Base-by-base conservation (phyloP, 2,797 vertebrate species). In the Enteromius anoplus region DNA sequence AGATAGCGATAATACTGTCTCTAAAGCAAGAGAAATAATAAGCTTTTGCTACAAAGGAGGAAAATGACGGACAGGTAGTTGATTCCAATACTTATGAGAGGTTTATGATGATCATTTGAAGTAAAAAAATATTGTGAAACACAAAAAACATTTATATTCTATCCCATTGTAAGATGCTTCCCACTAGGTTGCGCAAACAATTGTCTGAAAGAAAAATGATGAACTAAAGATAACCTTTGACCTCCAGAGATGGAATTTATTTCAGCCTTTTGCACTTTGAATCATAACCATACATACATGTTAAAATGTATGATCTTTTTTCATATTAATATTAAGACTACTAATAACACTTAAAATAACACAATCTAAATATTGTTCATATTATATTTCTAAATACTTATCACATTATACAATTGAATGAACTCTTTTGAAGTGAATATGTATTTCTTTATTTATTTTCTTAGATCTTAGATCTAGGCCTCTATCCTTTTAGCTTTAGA, bases 1-100 rank as follows among this genome's bases (percentile, higher is more conserved):
- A 81, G 84, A 84, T 86, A 85, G 83, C 83, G 62, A 79, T 40
- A 72, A 73, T 75, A 83, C 73, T 81, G 86, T 75, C 69, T 86
- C 69, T 47, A 64, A 85, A 51, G 76, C 82, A 78, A 21, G 21
- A 82, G 34, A 81, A 76, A 79, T 85, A 75, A 73, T 81, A 29
- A 68, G 75, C 64, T 60, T 79, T 66, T 73, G 37, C 71, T 51
- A 71, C 53, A 85, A 72, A 53, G 8, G n/a, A 77, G 40, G 40
- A 49, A 55, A 84, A 75, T 66, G n/a, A 73, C 40, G 1, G 19
- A 70, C 32, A 60, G 32, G 64, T 79, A 69, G 23, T 29, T 66
- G 47, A 55, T 73, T 64, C 2, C 34, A 53, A 26, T 55, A 29
- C 32, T 42, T 68, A 37, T 80, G 65, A 73, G 47, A 70, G 34